Conservation (phyloP, 1,140 invertebrate genomes). For the Phymastichus coffea region DNA sequence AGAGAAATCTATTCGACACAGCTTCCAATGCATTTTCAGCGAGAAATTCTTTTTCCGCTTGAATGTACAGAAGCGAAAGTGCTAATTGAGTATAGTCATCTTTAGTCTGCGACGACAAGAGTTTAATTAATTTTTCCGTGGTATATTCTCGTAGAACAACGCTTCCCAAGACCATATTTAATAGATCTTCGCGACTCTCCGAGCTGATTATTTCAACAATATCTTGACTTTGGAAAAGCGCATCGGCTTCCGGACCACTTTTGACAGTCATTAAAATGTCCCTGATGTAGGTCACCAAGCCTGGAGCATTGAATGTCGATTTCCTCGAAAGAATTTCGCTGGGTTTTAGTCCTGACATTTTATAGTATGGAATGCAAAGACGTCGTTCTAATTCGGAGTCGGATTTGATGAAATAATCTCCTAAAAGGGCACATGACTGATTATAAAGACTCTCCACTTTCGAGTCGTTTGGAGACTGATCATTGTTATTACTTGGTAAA, state of each 20-base stretch:
- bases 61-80: constrained; percentile 57
- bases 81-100: constrained; percentile 51
- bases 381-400: constrained; percentile 59
- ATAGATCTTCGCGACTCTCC: constrained; percentile 53
- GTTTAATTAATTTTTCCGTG: constrained; percentile 60
- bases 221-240: constrained; percentile 53
- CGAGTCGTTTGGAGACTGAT: constrained; percentile 39
- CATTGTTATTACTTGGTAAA: constrained; percentile 27
- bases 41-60: constrained; percentile 56
- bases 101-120: constrained; percentile 43
- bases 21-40: constrained; percentile 53
- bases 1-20: constrained; percentile 47
- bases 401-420: constrained; percentile 66
- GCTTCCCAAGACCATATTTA: constrained; percentile 59
- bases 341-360: constrained; percentile 58
- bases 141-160: constrained; percentile 60
- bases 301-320: constrained; percentile 48
- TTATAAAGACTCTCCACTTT: constrained; percentile 59
- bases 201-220: constrained; percentile 56
- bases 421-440: constrained; percentile 64
- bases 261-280: constrained; percentile 52
- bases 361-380: constrained; percentile 63
- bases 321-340: constrained; percentile 55
- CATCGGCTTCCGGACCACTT: constrained; percentile 53
- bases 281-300: constrained; percentile 59